A percentile compares a stretch with the other conserved stretches of the same genome.
phyloP scores from a whole-genome alignment of 2,888 invertebrate genomes.

The Oxyteleia sp. region DNA sequence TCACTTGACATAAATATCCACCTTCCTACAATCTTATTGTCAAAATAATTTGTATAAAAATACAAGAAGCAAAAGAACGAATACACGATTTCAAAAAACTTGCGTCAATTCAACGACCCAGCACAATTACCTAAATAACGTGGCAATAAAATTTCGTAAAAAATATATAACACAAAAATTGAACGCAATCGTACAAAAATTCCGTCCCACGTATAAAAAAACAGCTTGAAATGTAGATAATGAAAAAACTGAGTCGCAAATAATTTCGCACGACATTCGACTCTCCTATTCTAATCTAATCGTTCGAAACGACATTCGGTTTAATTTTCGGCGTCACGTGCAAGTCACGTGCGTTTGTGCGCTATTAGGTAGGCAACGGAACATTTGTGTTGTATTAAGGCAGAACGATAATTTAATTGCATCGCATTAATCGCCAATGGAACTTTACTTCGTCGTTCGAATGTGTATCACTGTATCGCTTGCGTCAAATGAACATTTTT shows the following conservation, averaged over 20 bases:
- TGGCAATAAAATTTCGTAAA: neutral
- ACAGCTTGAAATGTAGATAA: neutral
- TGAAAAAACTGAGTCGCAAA: constrained; percentile 19
- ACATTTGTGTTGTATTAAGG: constrained; percentile 41
- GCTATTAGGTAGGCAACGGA: constrained; percentile 44
- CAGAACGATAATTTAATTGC: constrained; percentile 33
- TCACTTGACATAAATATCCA: too few species aligned
- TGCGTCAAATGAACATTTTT: neutral
- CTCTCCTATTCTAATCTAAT: constrained; percentile 48
- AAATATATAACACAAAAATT: neutral
- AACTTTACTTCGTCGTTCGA: constrained; percentile 25
- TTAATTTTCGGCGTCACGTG: constrained; percentile 38
- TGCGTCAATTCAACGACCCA: too few species aligned
- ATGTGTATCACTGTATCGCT: neutral
- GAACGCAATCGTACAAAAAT: neutral
- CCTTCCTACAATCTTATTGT: too few species aligned
- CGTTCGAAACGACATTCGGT: constrained; percentile 38
- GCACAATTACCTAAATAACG: too few species aligned
- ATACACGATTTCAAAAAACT: too few species aligned
- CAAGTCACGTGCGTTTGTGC: constrained; percentile 38
- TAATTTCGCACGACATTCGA: constrained; percentile 44
- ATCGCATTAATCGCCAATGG: constrained; percentile 31
- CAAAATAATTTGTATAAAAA: too few species aligned
- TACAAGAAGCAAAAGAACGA: too few species aligned
- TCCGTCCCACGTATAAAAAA: neutral